Base-by-base conservation (phyloP, 2,797 vertebrate species). In the Chrysocyon brachyurus region DNA sequence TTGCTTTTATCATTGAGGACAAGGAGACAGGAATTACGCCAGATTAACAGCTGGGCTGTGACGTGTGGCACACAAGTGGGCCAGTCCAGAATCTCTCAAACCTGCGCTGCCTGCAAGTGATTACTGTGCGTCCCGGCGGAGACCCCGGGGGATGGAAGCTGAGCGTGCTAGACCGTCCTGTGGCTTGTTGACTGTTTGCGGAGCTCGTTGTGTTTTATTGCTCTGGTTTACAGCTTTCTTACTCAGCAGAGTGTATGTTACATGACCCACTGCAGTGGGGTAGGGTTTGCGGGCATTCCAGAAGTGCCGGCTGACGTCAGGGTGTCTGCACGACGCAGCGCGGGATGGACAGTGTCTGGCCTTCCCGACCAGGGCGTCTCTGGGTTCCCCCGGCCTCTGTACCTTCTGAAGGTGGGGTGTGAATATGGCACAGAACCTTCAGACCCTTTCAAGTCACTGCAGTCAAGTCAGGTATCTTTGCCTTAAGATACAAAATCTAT, bases 131-230 rank as follows among this genome's bases (percentile, higher is more conserved):
- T 82, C 85, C 93, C 70, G 87, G 33, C 6, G 12, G 87, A 83
- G 17, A 11, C 40, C 7, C 10, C 54, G 24, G 8, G 9, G 5
- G 66, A 36, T 49, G 6, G 15, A 6, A 28, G 85, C 91, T 78
- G 54, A 70, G 59, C 66, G 19, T 0, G 57, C 28, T 84, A 54
- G 46, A 40, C 16, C 49, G 52, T 88, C 66, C 19, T 89, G 89
- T 26, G 46, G 87, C 94, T 96, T 88, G 91, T 97, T 89, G 85
- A 22, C 40, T 14, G 70, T 26, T 92, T 92, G 87, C 84, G 36
- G 72, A 77, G 79, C 85, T 6, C 1, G 0, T 61, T 77, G 14
- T 6, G 40, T 87, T 92, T 98, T 95, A 78, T 49, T 54, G 86
- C 90, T 92, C 57, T 68, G 95, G 84, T 68, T 94, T 96, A 2